Base-by-base conservation (phyloP, 2,113 vertebrate species). In the Nyctibius bracteatus region DNA sequence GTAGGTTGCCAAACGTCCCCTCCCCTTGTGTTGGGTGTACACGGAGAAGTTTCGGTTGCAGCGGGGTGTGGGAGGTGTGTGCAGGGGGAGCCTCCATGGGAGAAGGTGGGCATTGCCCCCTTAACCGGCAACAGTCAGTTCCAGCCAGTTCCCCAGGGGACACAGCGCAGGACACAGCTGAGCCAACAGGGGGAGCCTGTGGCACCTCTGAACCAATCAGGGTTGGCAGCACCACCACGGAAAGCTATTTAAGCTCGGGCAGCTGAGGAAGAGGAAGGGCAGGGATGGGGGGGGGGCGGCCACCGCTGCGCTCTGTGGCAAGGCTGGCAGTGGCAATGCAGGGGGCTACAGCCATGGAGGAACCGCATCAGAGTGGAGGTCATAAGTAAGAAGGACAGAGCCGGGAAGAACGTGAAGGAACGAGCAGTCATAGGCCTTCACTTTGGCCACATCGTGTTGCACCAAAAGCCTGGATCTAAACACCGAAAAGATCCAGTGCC, bases 301-400 rank as follows among this genome's bases (percentile, higher is more conserved):
- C 5, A 4, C 3, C 5, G n/a, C 13, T 2, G 9, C 7, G 28
- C 37, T 23, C 8, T 5, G 21, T 10, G 33, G 31, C 3, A 0
- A 15, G 47, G 28, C 17, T 28, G 33, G 22, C 27, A 6, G 33
- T 47, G 43, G 28, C 35, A 5, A 1, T 20, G 9, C 52, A 8
- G 8, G 28, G 49, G n/a, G 7, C 75, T 43, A 49, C 6, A 5
- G 30, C 9, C 12, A 5, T 1, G 8, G 51, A 55, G 12, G 20
- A 9, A 0, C 0, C 5, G 1, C 4, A 6, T 25, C 4, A 3
- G 5, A 51, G 23, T 1, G 5, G 6, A 37, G 22, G 57, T 44
- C 16, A 7, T 3, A 4, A 43, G 39, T 22, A 43, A 6, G 28
- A 35, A 54, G 19, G 28, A 41, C 0, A 12, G 25, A 67, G 22